Evolutionary conservation across 2,888 invertebrate species (phyloP), one percentile per base, ranked within the genome.

Genomic region (Lepidonotus clava): DNA sequence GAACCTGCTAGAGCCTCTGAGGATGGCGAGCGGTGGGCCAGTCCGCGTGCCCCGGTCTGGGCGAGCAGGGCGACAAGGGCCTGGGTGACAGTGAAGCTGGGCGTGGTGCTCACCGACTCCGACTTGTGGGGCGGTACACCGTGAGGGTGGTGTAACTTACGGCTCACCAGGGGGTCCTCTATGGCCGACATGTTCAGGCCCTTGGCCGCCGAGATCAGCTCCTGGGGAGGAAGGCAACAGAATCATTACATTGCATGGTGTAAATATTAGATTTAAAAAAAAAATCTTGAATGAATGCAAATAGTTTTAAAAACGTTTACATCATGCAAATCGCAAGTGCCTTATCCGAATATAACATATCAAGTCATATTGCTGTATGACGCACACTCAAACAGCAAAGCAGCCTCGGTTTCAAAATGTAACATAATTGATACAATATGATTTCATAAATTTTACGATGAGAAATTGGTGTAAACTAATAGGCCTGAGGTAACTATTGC

Each of bases 11-110:
- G 61, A 8, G 66, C 76, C 18, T 87, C 85, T 18, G 83, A 67
- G n/a, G 36, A 21, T 1, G 86, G 66, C 18, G 77, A 6, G 11
- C 84, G 32, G 66, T 67, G 67, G 8, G 41, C 28, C n/a, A 86
- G 40, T 21, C 46, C 77, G 11, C 66, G 51, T 11, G 66, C 84
- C 14, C 61, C 85, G 14, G 85, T 76, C 76, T 86, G 89, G 2
- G 94, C 94, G 5, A 96, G 93, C 41, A 96, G 95, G 83, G 95
- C 95, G 0, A 96, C 96, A 14, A 96, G 93, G 14, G 96, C 95
- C 93, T 96, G 96, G 1, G 95, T 96, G 1, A 96, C 96, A 24
- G 95, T 95, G 91, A 96, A 95, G 84, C 94, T 94, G 11, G 92
- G 91, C 90, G 94, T 90, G 91, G 93, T 91, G 90, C 93, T 32